These are phyloP conservation scores for Ciconia boyciana DNA, from an alignment of 2,113 vertebrate genomes.

Conservation along the genomic window DNA sequence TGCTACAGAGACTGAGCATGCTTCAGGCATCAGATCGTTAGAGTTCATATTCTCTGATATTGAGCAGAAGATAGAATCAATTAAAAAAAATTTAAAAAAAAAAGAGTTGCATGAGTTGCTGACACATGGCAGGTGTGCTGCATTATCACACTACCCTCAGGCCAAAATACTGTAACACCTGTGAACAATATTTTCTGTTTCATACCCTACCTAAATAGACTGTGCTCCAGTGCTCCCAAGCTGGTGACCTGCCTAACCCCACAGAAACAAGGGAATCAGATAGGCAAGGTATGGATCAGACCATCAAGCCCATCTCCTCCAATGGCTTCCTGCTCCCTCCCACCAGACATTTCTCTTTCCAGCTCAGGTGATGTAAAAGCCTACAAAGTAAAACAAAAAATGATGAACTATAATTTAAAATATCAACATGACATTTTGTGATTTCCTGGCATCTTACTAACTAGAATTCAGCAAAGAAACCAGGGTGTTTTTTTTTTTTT, in stretches of 20 bases:
- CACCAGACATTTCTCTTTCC: neutral
- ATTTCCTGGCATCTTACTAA: neutral
- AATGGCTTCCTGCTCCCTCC: neutral
- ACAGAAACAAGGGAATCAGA: neutral
- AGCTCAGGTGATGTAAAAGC: neutral
- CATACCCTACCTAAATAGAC: neutral
- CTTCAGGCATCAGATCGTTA: neutral
- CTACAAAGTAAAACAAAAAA: neutral
- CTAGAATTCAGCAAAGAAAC: neutral
- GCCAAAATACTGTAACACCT: conserved; percentile 40
- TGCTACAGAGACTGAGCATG: neutral
- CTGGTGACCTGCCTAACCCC: neutral
- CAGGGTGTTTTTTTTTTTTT: too few relatives aligned
- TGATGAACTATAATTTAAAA: neutral
- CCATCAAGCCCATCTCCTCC: neutral
- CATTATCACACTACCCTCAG: neutral
- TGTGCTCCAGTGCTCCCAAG: neutral
- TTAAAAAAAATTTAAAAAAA: neutral
- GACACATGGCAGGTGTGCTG: neutral
- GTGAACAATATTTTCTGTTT: conserved; percentile 46
- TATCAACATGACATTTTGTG: neutral
- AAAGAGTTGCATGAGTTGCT: neutral
- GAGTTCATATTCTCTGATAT: neutral
- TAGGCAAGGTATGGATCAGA: neutral
- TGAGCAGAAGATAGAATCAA: neutral